Conservation (phyloP, 2,888 invertebrate genomes). For the Agapostemon virescens region DNA sequence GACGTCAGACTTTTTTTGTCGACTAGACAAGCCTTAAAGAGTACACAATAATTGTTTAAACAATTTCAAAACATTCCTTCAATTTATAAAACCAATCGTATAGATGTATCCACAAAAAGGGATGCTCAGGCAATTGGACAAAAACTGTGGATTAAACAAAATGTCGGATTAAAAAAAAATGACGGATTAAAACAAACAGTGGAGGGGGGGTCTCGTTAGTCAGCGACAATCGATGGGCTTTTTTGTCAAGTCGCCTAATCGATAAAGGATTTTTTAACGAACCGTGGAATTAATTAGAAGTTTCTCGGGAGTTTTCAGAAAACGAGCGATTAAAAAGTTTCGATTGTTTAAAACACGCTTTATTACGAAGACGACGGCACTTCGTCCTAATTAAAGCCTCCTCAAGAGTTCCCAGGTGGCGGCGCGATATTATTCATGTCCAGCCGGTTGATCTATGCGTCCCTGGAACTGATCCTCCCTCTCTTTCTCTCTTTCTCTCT, state of each 20-base stretch:
- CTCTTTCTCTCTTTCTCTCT: not conserved
- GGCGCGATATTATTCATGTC: conserved; percentile 3
- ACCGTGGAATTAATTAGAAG: not conserved
- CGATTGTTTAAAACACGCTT: conserved; percentile 10
- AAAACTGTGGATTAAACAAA: too few species aligned
- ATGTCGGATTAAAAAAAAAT: too few species aligned
- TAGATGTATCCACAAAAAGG: not conserved
- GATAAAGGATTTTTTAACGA: not conserved
- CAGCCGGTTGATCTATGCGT: conserved; percentile 4
- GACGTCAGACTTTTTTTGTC: too few species aligned
- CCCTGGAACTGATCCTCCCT: not conserved
- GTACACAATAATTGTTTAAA: too few species aligned
- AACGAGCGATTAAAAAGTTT: not conserved
- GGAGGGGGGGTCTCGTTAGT: too few species aligned
- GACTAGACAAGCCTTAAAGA: too few species aligned
- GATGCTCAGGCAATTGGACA: not conserved
- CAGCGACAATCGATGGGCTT: not conserved
- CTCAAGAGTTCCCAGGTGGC: not conserved
- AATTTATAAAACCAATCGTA: not conserved
- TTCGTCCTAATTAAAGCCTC: conserved; percentile 21
- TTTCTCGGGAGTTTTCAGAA: not conserved
- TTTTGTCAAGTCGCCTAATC: not conserved
- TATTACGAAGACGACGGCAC: not conserved
- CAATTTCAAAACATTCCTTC: too few species aligned
- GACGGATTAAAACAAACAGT: too few species aligned